These are phyloP conservation scores for Glyphotaelius pellucidus DNA, from an alignment of 2,888 invertebrate species.

Conservation along the genomic window DNA sequence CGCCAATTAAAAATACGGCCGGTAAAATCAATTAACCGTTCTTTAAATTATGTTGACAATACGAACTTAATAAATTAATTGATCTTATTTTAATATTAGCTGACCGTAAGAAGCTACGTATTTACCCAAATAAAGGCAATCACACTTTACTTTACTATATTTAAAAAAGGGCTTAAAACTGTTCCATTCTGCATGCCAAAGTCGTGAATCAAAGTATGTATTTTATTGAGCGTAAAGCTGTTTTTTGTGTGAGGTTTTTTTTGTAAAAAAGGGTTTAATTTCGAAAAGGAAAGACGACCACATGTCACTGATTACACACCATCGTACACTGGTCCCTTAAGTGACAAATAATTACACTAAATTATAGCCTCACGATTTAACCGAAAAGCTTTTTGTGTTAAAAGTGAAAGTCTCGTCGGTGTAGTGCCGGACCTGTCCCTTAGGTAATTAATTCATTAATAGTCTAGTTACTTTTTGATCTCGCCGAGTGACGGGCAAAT, in stretches of 20 bases:
- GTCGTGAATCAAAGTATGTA: background rate
- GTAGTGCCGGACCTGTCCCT: background rate
- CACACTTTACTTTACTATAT: background rate
- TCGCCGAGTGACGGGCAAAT: background rate
- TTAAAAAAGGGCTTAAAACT: background rate
- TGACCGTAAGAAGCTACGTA: background rate
- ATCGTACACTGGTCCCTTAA: background rate
- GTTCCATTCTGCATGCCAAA: background rate
- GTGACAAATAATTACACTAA: constrained; percentile 19
- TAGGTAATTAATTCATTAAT: background rate
- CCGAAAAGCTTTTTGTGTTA: constrained; percentile 2
- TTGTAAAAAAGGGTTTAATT: background rate
- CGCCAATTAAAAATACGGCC: background rate
- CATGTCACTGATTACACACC: constrained; percentile 25
- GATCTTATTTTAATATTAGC: background rate
- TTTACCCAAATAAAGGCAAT: background rate
- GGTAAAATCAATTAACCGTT: background rate
- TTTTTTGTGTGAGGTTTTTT: background rate
- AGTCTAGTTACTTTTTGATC: background rate
- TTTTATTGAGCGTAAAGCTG: background rate
- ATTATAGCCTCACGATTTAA: constrained; percentile 4
- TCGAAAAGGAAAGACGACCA: background rate
- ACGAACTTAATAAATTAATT: background rate
- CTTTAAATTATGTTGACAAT: background rate
- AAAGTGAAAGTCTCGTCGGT: background rate